These are phyloP conservation scores for Trichosurus vulpecula DNA, from an alignment of 2,797 vertebrate species.

Conservation along the genomic window DNA sequence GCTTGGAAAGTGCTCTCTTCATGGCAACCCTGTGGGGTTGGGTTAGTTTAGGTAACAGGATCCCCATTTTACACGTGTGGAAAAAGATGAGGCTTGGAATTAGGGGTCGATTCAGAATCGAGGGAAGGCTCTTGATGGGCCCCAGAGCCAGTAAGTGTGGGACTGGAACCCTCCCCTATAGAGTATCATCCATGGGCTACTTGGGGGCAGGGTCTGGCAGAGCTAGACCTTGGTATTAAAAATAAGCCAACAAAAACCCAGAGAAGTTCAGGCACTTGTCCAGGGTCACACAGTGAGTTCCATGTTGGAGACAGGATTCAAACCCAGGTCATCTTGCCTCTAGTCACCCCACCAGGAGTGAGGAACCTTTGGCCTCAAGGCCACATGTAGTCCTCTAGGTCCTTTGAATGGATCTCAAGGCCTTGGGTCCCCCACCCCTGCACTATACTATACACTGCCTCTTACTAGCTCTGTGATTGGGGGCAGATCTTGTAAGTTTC, in stretches of 20 bases:
- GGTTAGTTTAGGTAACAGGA: neutral
- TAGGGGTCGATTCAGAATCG: neutral
- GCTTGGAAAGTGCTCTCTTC: neutral
- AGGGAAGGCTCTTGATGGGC: neutral
- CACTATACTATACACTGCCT: neutral
- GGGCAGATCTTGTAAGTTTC: neutral
- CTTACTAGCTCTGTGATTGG: neutral
- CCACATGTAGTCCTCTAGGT: too few species aligned
- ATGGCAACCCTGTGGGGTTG: neutral
- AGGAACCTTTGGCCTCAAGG: too few species aligned
- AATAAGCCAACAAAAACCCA: neutral
- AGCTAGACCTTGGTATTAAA: neutral
- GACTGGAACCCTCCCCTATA: neutral
- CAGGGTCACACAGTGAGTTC: neutral
- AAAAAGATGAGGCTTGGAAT: neutral
- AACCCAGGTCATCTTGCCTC: neutral
- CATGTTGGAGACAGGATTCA: neutral
- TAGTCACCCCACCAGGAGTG: neutral
- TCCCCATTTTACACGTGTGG: neutral
- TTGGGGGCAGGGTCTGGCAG: neutral
- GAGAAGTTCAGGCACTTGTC: neutral
- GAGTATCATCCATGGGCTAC: neutral
- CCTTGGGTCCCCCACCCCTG: too few species aligned
- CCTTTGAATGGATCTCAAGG: too few species aligned
- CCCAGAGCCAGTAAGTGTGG: neutral